Base-by-base conservation (phyloP, 2,113 vertebrate genomes). In the Sinocyclocheilus rhinocerous region DNA sequence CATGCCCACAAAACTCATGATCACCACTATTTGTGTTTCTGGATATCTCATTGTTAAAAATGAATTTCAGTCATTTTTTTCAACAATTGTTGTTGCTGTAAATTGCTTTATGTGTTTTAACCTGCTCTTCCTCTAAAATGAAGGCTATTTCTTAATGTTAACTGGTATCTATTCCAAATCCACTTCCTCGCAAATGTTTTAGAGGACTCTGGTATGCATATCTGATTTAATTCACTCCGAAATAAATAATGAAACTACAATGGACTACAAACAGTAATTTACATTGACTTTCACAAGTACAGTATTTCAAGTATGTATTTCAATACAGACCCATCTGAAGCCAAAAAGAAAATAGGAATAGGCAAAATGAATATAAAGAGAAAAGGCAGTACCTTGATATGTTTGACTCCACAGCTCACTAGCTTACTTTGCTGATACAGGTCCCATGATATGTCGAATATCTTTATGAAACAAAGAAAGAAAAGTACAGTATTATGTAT, bases 381-480 rank as follows among this genome's bases (percentile, higher is more conserved):
- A 73, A 45, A 52, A 52, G 45, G 20, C 85, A 90, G 89, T 96
- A 97, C 96, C 96, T 97, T 97, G 84, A 97, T 97, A 90, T 97
- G 96, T 92, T 97, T 97, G 88, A 97, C 96, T 0, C 96, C 96
- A 93, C 96, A 97, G 94, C 96, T 97, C 90, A 97, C 96, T 0
- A 97, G 94, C 87, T 96, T 97, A 93, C 96, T 96, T 90, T 96
- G 95, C 91, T 97, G 96, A 91, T 96, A 96, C 88, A 97, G 92
- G 93, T 97, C 96, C 96, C 96, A 97, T 90, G 96, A 97, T 92
- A 97, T 96, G 93, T 97, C 96, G 94, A 97, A 97, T 95, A 97
- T 97, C 96, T 97, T 93, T 86, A 89, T 67, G 89, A 61, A 84
- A 59, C 15, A 92, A 59, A 88, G 85, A 67, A 55, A 76, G 0